A percentile compares a stretch with the other conserved stretches of the same genome.
These are phyloP conservation scores for Chlorodrepanis virens DNA, from an alignment of 2,113 vertebrate genomes.

Conservation along the genomic window DNA sequence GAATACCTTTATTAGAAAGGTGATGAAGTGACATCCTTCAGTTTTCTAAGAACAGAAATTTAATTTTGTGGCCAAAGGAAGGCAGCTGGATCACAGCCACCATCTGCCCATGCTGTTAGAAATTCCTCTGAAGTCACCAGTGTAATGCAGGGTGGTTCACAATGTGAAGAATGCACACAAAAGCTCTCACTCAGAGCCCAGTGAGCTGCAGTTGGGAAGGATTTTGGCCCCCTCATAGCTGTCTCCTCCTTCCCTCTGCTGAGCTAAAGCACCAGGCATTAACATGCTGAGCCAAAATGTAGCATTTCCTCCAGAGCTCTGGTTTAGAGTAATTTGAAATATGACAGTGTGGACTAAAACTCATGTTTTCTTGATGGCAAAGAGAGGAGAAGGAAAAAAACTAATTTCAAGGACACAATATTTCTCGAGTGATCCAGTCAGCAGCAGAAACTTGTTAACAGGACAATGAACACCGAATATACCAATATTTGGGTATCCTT, in stretches of 20 bases:
- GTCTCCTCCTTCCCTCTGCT: background rate
- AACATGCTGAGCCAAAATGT: background rate
- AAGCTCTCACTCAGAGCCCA: background rate
- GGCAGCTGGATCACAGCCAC: background rate
- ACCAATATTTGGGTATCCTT: background rate
- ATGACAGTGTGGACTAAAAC: background rate
- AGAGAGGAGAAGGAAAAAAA: background rate
- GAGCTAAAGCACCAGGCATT: background rate
- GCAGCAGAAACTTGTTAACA: background rate
- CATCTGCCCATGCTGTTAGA: background rate
- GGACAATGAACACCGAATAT: background rate
- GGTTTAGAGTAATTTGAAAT: background rate
- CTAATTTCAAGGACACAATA: background rate
- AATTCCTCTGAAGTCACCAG: background rate
- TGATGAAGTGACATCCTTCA: background rate
- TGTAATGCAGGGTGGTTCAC: background rate
- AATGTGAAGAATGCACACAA: background rate
- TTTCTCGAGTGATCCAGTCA: background rate
- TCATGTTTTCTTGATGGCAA: background rate
- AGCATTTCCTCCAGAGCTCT: background rate
- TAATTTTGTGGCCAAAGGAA: background rate
- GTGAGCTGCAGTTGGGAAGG: background rate
- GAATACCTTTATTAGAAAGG: background rate
- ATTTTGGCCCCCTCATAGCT: background rate
- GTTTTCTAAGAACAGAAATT: background rate